Conservation (phyloP, 1,140 invertebrate species). For the Atta colombica region DNA sequence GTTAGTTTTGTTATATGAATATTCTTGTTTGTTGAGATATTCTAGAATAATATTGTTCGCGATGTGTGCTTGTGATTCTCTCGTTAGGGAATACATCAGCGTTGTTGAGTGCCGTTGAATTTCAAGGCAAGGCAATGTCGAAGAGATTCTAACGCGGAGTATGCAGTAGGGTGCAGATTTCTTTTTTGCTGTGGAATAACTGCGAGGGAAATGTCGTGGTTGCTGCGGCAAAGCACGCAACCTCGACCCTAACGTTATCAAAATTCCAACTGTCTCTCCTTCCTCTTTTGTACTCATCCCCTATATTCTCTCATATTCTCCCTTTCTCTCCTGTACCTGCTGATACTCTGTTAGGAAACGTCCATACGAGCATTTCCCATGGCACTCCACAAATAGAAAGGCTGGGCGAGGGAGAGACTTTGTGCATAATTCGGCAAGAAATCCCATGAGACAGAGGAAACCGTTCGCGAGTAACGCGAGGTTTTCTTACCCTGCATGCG, state of each 20-base stretch:
- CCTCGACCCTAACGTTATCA: constrained; percentile 73
- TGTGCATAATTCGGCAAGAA: constrained; percentile 72
- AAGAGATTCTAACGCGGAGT: constrained; percentile 18
- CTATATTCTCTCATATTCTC: constrained; percentile 15
- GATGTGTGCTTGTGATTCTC: constrained; percentile 11
- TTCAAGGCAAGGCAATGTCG: constrained; percentile 44
- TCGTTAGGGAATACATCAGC: constrained; percentile 45
- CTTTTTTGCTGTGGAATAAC: constrained; percentile 55
- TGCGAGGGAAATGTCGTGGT: constrained; percentile 72
- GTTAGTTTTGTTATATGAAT: not conserved
- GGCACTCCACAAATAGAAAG: constrained; percentile 34
- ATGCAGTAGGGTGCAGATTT: constrained; percentile 45
- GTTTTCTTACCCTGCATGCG: constrained; percentile 68
- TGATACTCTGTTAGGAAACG: constrained; percentile 33
- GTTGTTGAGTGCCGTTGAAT: constrained; percentile 36
- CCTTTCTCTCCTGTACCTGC: not conserved
- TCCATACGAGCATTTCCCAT: constrained; percentile 51
- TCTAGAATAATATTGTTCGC: constrained; percentile 14
- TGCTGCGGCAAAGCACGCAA: constrained; percentile 71
- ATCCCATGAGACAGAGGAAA: constrained; percentile 49
- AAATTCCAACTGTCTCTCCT: constrained; percentile 74
- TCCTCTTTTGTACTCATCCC: not conserved
- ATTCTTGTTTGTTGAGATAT: constrained; percentile 8
- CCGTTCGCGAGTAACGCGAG: constrained; percentile 54
- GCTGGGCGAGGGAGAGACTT: constrained; percentile 36